phyloP scores from a whole-genome alignment of 53 echinoderm and acorn worm genomes.

The Crossaster papposus region DNA sequence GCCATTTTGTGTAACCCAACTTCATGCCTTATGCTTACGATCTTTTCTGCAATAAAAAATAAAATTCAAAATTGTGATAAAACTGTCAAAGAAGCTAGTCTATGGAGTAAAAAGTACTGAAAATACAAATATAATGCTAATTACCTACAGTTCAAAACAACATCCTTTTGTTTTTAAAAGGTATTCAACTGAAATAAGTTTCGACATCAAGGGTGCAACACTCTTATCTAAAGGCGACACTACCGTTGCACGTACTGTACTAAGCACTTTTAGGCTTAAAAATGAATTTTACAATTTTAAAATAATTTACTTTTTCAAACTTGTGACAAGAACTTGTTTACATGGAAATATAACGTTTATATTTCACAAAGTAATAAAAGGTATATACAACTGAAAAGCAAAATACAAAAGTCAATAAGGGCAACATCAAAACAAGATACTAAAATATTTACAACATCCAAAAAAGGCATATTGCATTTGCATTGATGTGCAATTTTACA shows the following conservation, averaged over 20 bases:
- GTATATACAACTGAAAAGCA: neutral
- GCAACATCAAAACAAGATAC: neutral
- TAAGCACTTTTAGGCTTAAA: neutral
- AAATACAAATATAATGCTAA: neutral
- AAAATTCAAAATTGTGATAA: too few relatives aligned
- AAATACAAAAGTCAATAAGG: neutral
- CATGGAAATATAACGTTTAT: slow-evolving; percentile 36
- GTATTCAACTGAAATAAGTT: neutral
- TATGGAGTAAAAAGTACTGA: neutral
- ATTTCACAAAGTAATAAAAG: neutral
- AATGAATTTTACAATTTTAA: neutral
- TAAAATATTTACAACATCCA: neutral
- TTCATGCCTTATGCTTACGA: too few relatives aligned
- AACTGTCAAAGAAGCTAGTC: too few relatives aligned
- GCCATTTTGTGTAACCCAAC: too few relatives aligned
- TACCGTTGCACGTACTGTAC: too few relatives aligned
- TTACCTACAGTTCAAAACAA: neutral
- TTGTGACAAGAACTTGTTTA: slow-evolving; percentile 63
- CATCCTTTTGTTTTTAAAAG: neutral
- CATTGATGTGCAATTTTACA: too few relatives aligned
- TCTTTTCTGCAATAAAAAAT: too few relatives aligned
- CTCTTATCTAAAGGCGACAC: neutral
- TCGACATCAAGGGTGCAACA: neutral
- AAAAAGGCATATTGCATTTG: too few relatives aligned
- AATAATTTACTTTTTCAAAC: slow-evolving; percentile 54